Evolutionary conservation across 2,797 vertebrate genomes (phyloP), one percentile per base, ranked within the genome.

Genomic region (Scarus forsteni): DNA sequence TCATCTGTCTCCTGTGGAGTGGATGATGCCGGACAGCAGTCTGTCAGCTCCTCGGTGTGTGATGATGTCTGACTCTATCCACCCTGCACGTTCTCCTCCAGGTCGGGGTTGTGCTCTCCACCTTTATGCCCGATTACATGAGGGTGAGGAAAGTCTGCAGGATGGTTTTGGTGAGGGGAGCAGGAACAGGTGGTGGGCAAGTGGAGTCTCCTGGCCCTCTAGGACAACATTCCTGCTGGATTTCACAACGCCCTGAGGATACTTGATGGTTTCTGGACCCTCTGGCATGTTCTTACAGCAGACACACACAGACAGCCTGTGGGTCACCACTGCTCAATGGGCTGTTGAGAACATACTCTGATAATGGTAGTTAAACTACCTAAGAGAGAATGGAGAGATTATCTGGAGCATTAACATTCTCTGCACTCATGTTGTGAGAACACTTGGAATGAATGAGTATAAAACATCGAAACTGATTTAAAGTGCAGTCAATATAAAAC

Each of bases 161-260:
- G 62, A 48, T 57, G 45, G 60, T 63, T 55, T 70, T 16, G 80
- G 48, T 58, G 70, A 71, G 54, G 56, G 43, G 48, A 68, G 57
- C 60, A 53, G 36, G 53, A 70, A 53, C 80, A 85, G 83, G 73
- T 85, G 83, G 46, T 75, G 39, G 67, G 51, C 66, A 45, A 62
- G 60, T 75, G 73, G 63, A 72, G 82, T 57, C 7, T 75, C 19
- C 42, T 43, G 10, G 66, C 86, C 91, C 86, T 43, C 49, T n/a
- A 90, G 89, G 86, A 84, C 27, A 27, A 27, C 82, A 92, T 92
- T 92, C 89, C 89, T 77, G 63, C 49, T 27, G 46, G 52, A 69
- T 68, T 76, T 87, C 53, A 78, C 35, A 55, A 59, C 39, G 60
- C 51, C 58, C 56, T 49, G 59, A 73, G 45, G 69, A 66, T 35